Evolutionary conservation across 1,140 invertebrate genomes (phyloP).

Genomic region (Anoplophora glabripennis): DNA sequence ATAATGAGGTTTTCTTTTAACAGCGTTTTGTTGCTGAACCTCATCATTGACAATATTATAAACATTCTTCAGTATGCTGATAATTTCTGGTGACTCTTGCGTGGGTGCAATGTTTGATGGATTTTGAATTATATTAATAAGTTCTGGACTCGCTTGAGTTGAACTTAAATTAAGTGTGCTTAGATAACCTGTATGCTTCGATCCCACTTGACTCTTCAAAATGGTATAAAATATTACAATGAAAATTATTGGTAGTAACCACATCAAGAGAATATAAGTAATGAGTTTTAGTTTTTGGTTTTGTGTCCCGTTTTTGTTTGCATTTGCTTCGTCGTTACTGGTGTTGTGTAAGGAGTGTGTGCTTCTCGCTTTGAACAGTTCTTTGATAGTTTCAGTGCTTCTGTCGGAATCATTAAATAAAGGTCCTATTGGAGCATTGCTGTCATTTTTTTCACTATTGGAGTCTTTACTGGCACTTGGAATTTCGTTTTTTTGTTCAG

Average conservation of each 20-base stretch:
- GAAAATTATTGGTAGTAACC: constrained; percentile 14
- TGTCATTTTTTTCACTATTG: constrained; percentile 11
- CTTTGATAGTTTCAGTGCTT: background rate
- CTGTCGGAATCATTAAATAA: background rate
- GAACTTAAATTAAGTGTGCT: constrained; percentile 4
- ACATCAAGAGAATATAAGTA: constrained; percentile 16
- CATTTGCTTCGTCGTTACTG: background rate
- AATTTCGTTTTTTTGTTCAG: constrained; percentile 1
- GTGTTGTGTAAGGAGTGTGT: background rate
- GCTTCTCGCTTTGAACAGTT: constrained; percentile 12
- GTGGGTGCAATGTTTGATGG: constrained; percentile 17
- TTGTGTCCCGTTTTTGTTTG: background rate
- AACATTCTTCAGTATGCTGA: constrained; percentile 23
- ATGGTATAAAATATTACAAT: constrained; percentile 17
- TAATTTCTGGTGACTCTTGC: constrained; percentile 18
- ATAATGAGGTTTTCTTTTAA: constrained; percentile 5
- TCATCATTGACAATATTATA: constrained; percentile 27
- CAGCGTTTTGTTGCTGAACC: constrained; percentile 7
- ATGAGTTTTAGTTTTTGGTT: constrained; percentile 11
- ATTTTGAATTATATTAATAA: constrained; percentile 13
- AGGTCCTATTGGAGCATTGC: constrained; percentile 9
- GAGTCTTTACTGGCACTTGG: background rate
- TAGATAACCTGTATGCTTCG: background rate
- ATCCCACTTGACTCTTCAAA: background rate
- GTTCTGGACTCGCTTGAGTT: constrained; percentile 1